phyloP scores from a whole-genome alignment of 53 echinoderm and acorn worm species.

The Holothuria scabra region DNA sequence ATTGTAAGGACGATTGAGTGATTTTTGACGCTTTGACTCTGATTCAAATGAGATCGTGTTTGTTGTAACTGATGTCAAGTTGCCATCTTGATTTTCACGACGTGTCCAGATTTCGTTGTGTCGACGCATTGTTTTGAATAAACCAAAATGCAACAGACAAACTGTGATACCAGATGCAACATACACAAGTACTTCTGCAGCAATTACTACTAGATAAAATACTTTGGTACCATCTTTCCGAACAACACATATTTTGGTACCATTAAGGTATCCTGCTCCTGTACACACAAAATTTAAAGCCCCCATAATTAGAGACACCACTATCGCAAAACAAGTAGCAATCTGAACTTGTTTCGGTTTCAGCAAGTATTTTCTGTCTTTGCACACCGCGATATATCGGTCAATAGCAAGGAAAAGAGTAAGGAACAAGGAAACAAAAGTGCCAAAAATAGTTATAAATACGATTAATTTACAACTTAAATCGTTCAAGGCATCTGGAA shows the following conservation, averaged over 20 bases:
- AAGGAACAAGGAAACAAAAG: slow-evolving; percentile 8
- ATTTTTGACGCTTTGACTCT: no score
- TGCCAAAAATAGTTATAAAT: not conserved
- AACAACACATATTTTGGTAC: no score
- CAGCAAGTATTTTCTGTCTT: not conserved
- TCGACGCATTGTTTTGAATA: not conserved
- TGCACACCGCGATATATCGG: slow-evolving; percentile 2
- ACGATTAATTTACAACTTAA: not conserved
- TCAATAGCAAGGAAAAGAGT: slow-evolving; percentile 1
- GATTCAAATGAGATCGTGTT: no score
- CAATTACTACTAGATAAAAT: not conserved
- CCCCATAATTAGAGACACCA: not conserved
- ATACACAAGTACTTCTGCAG: not conserved
- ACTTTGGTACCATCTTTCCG: not conserved
- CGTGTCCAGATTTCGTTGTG: not conserved
- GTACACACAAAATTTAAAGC: not conserved
- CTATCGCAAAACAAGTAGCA: not conserved
- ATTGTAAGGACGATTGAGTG: no score
- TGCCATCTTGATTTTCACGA: not conserved
- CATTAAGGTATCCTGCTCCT: not conserved
- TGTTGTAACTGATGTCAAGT: no score
- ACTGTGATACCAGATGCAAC: not conserved
- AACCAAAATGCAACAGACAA: not conserved
- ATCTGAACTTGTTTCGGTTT: not conserved
- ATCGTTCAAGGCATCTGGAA: not conserved